Evolutionary conservation across 2,113 vertebrate species (phyloP), one percentile per base, ranked within the genome.

Genomic region (Rhinoderma darwinii): DNA sequence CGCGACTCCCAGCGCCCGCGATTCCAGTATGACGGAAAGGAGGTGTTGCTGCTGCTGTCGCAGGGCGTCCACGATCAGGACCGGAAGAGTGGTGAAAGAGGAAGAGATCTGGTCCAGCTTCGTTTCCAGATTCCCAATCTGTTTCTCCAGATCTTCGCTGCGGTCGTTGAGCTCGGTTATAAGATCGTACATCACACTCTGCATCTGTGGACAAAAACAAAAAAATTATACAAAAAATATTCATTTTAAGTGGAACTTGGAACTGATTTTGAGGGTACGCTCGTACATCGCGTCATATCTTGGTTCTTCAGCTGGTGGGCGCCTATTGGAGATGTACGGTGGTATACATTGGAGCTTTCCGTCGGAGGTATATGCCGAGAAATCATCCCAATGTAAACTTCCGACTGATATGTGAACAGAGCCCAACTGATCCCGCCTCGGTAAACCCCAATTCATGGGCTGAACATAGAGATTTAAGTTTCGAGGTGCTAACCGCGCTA

Each of bases 181-280:
- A 75, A 99, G 95, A 93, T 99, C 98, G 1, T 99, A 99, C 98
- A 99, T 99, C 91, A 99, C 96, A 0, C 96, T 99, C 94, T 99
- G 98, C 98, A 99, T 99, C 98, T 99, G 88, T 4, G n/a, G 35
- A 37, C 3, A 37, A 35, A 22, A 8, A 3, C 5, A 70, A 39
- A 70, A 70, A 11, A 47, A 47, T 12, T n/a, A n/a, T n/a, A n/a
- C n/a, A n/a, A 12, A 35, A 11, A 32, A 12, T 30, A 27, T 22
- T 56, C 4, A 56, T 56, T 56, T 22, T 5, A 25, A 56, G 18
- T 7, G 54, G 25, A 56, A 56, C 22, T 56, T 56, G 54, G 5
- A 4, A 56, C 5, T 5, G 20, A 56, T 56, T 22, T 56, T n/a
- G n/a, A 8, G 25, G 54, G 20, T 56, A 6, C 20, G 8, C 20